Conservation (phyloP, 2,113 vertebrate genomes). For the Neopipo cinnamomea region DNA sequence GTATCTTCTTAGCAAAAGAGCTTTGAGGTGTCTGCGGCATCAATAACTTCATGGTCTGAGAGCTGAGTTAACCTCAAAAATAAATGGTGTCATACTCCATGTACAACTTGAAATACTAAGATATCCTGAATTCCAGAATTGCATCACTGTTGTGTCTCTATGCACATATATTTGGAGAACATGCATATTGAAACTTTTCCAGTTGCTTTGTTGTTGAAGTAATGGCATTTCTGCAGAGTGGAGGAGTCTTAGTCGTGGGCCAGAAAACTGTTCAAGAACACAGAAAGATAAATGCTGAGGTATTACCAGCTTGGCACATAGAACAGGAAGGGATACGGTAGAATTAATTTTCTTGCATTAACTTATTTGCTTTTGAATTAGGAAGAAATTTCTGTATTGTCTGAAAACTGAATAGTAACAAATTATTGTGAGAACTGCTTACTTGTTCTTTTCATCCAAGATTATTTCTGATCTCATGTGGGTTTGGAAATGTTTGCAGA, state of each 20-base stretch:
- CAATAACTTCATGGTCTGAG: background rate
- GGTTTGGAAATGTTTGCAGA: background rate
- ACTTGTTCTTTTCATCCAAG: background rate
- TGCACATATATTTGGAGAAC: background rate
- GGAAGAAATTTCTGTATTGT: background rate
- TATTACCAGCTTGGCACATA: background rate
- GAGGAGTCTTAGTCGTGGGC: background rate
- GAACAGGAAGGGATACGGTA: background rate
- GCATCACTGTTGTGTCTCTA: background rate
- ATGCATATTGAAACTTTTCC: background rate
- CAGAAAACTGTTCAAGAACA: background rate
- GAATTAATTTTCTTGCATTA: background rate
- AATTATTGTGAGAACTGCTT: background rate
- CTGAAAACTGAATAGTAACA: background rate
- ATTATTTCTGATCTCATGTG: background rate
- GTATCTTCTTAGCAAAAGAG: background rate
- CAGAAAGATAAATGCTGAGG: background rate
- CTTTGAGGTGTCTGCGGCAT: background rate
- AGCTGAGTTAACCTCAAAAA: background rate
- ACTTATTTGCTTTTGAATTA: slow-evolving; percentile 17
- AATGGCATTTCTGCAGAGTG: background rate
- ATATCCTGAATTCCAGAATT: background rate
- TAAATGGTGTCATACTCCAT: background rate
- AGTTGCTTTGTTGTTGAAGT: background rate
- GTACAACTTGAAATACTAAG: background rate